phyloP scores from a whole-genome alignment of 2,113 vertebrate genomes.

The Rallus limicola region DNA sequence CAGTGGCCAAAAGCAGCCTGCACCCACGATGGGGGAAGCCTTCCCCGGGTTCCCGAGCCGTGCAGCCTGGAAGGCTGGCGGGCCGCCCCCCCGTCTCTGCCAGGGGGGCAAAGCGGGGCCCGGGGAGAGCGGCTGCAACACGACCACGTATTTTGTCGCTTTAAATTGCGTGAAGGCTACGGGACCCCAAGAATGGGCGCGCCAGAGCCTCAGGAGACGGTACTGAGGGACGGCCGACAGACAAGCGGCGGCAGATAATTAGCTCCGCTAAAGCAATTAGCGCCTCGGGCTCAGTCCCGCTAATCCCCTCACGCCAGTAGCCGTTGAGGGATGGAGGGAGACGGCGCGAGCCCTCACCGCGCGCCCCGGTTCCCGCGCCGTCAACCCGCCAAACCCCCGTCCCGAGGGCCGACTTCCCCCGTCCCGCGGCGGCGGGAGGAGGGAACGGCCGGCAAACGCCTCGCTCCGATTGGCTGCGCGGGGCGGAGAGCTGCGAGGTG shows the following conservation, averaged over 20 bases:
- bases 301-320: not conserved
- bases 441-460: not conserved
- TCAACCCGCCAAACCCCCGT: not conserved
- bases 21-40: no score
- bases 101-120: not conserved
- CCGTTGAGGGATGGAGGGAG: not conserved
- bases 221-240: not conserved
- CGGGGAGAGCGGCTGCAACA: not conserved
- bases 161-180: not conserved
- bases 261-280: not conserved
- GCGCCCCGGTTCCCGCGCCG: not conserved
- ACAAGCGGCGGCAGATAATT: not conserved
- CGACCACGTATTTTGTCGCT: rapidly evolving
- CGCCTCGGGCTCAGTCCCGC: not conserved
- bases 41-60: no score
- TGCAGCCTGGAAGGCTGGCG: no score
- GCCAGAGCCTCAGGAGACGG: no score
- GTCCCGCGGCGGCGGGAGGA: not conserved
- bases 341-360: not conserved
- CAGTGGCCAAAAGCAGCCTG: no score
- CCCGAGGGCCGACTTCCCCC: not conserved
- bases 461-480: not conserved
- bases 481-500: not conserved
- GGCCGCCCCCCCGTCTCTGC: no score
- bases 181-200: not conserved